Evolutionary conservation across 2,888 invertebrate genomes (phyloP).

Genomic region (Drosophila emarginata): DNA sequence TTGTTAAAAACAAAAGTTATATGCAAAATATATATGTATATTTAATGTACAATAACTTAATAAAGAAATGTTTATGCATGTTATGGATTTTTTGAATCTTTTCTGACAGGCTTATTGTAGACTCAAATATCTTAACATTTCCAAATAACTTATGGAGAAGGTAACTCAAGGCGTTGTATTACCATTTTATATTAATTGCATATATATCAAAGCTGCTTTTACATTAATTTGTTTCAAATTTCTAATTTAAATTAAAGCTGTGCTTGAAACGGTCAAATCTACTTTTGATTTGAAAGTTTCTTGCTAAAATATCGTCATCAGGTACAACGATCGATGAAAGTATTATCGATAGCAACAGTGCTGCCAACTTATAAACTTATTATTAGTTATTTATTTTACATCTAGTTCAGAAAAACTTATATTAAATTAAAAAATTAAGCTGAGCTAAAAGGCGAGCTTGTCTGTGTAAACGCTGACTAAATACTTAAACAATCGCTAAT

Average conservation of each 20-base stretch:
- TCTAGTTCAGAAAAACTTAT: background rate
- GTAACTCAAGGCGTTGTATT: no score
- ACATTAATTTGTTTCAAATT: no score
- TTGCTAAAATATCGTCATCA: background rate
- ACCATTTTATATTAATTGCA: no score
- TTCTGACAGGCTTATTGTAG: no score
- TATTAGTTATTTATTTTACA: conserved; percentile 2
- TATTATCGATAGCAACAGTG: background rate
- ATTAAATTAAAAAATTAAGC: conserved; percentile 17
- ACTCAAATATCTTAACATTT: no score
- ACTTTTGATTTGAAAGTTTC: background rate
- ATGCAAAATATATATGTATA: conserved; percentile 56
- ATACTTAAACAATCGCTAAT: conserved; percentile 25
- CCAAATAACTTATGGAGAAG: no score
- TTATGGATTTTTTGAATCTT: conserved; percentile 8
- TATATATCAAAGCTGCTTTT: no score
- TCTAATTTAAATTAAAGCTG: no score
- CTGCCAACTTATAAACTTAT: background rate
- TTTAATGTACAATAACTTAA: conserved; percentile 53
- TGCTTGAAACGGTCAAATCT: background rate
- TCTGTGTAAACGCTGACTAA: background rate
- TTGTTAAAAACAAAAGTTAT: conserved; percentile 54
- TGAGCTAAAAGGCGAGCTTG: background rate
- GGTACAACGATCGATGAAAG: background rate
- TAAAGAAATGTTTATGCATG: conserved; percentile 67